Base-by-base conservation (phyloP, 2,113 vertebrate genomes). In the Osmerus mordax region DNA sequence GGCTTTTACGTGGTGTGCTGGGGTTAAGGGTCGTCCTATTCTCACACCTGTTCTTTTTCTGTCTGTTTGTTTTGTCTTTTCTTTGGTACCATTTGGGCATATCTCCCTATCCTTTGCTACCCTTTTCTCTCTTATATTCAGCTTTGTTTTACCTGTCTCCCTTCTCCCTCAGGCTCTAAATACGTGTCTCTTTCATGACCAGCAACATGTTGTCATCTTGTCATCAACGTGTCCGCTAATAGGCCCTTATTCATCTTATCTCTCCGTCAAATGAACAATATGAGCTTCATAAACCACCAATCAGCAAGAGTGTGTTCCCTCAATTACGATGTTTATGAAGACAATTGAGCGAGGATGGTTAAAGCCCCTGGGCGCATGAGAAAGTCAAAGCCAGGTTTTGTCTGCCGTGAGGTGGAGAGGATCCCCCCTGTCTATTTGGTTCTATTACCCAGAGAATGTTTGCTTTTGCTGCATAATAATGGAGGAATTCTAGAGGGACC, bases 391-490 rank as follows among this genome's bases (percentile, higher is more conserved):
- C 54, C 36, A 76, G 70, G 62, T 68, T 77, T 65, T 74, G 28
- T 73, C 68, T 73, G 67, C 25, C 28, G 21, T 18, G 62, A 65
- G 32, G 16, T 47, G 74, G 67, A 66, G 41, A 73, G 80, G 72
- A 70, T 41, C 77, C 78, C 76, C 36, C 6, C 59, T 54, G 74
- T 78, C 72, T 75, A 74, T 79, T 84, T 80, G 78, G 75, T 72
- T 68, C 72, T 72, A 69, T 84, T 68, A 74, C 70, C 69, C 67
- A 78, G 62, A 51, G 55, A 78, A 80, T 75, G 77, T 87, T 83
- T 81, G 73, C 79, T 81, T 64, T 73, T 56, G 81, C 76, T 79
- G 71, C 67, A 77, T 21, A 84, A 86, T 87, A 84, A 88, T 83
- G 83, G 79, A 72, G 71, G 61, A 15, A 25, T 81, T 77, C 79